Conservation (phyloP, 2,113 vertebrate genomes). For the Pongo abelii region DNA sequence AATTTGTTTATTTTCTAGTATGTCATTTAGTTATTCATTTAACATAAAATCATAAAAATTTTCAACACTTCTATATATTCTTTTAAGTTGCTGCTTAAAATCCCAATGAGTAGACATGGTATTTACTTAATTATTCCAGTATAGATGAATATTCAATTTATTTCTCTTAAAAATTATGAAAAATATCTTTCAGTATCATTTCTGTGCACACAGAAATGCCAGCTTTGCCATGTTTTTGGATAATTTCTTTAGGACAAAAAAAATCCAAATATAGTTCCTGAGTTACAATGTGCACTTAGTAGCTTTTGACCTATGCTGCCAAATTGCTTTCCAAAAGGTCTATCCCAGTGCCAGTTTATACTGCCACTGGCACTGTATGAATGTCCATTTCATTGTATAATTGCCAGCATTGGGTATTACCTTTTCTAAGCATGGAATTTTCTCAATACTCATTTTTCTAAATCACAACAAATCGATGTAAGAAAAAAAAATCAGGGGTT, state of each 20-base stretch:
- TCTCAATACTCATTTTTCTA: background rate
- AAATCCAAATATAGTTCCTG: background rate
- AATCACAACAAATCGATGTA: background rate
- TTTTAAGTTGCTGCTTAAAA: background rate
- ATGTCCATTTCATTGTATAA: accelerated
- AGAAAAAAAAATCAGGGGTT: background rate
- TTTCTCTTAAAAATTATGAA: background rate
- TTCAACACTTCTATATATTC: background rate
- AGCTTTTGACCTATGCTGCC: background rate
- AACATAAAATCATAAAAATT: background rate
- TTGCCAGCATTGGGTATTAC: too few relatives aligned
- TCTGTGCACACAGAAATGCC: background rate
- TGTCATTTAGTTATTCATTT: background rate
- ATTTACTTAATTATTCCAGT: background rate
- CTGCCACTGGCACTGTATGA: accelerated
- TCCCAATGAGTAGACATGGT: background rate
- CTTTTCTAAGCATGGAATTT: background rate
- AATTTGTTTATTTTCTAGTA: background rate
- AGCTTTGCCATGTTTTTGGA: background rate
- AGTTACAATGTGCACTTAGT: background rate
- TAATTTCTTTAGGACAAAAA: background rate
- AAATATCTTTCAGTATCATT: background rate
- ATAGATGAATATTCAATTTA: background rate
- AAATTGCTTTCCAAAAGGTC: background rate
- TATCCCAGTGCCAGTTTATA: accelerated